Conservation (phyloP, 2,888 invertebrate species). For the Heliothis peltigera region DNA sequence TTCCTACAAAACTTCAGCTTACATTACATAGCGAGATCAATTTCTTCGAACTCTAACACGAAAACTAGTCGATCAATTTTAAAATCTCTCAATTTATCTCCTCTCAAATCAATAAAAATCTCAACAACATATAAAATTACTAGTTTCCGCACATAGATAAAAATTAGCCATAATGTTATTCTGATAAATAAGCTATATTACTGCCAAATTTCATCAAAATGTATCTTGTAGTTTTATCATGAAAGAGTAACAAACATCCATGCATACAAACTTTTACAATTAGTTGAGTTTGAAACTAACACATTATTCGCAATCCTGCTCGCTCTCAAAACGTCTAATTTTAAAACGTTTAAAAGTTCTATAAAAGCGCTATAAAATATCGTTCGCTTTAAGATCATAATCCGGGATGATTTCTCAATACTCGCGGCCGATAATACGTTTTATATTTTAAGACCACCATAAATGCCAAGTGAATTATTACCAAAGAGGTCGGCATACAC, state of each 20-base stretch:
- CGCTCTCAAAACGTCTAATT: conserved; percentile 23
- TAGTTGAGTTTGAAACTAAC: neutral
- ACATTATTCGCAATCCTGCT: neutral
- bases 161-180: too few relatives aligned
- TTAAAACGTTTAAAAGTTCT: conserved; percentile 15
- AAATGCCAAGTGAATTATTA: conserved; percentile 47
- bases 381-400: conserved; percentile 47
- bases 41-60: too few relatives aligned
- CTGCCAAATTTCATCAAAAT: too few relatives aligned
- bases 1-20: too few relatives aligned
- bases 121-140: neutral
- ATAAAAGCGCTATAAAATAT: conserved; percentile 47
- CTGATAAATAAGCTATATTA: too few relatives aligned
- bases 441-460: conserved; percentile 46
- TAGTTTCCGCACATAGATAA: too few relatives aligned
- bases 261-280: too few relatives aligned
- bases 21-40: too few relatives aligned
- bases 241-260: too few relatives aligned
- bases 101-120: neutral
- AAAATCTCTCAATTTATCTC: too few relatives aligned
- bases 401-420: conserved; percentile 59
- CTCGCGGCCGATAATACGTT: conserved; percentile 40
- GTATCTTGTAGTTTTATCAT: too few relatives aligned
- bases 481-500: conserved; percentile 37
- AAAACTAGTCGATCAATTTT: too few relatives aligned